Evolutionary conservation across 2,888 invertebrate species (phyloP).

Genomic region (Buathra laborator): DNA sequence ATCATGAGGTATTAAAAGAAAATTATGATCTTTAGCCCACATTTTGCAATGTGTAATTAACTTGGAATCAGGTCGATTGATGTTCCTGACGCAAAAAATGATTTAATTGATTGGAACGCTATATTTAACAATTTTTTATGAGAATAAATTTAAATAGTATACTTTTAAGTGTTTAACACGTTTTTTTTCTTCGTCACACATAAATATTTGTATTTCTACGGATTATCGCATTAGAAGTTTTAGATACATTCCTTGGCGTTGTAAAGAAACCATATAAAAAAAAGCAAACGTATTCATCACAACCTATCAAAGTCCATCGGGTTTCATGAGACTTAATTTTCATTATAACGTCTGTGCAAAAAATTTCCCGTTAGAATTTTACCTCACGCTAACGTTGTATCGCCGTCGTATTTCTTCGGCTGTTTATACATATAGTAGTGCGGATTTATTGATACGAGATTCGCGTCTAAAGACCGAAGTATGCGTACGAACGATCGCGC

Average conservation of each 20-base stretch:
- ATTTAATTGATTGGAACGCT: too few relatives aligned
- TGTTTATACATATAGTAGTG: slow-evolving; percentile 6
- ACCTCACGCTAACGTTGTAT: not conserved
- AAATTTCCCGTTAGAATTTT: not conserved
- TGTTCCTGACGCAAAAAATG: not conserved
- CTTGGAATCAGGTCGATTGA: slow-evolving; percentile 17
- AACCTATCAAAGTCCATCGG: not conserved
- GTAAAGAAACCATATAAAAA: not conserved
- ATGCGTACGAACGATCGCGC: slow-evolving; percentile 34
- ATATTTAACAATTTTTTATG: too few relatives aligned
- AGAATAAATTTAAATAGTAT: too few relatives aligned
- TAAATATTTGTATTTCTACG: too few relatives aligned
- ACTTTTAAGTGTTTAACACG: too few relatives aligned
- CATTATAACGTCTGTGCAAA: not conserved
- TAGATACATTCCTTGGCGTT: not conserved
- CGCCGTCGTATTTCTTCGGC: slow-evolving; percentile 44
- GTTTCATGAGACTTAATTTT: not conserved
- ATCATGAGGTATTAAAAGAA: slow-evolving; percentile 2
- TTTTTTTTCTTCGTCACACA: too few relatives aligned
- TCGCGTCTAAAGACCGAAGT: slow-evolving; percentile 23
- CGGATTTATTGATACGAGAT: slow-evolving; percentile 52
- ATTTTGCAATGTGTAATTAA: not conserved
- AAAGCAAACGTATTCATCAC: not conserved
- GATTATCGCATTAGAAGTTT: too few relatives aligned
- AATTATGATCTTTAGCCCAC: not conserved